A percentile compares a stretch with the other conserved stretches of the same genome.
Conservation (phyloP, 1,140 invertebrate genomes). For the Episyrphus balteatus region DNA sequence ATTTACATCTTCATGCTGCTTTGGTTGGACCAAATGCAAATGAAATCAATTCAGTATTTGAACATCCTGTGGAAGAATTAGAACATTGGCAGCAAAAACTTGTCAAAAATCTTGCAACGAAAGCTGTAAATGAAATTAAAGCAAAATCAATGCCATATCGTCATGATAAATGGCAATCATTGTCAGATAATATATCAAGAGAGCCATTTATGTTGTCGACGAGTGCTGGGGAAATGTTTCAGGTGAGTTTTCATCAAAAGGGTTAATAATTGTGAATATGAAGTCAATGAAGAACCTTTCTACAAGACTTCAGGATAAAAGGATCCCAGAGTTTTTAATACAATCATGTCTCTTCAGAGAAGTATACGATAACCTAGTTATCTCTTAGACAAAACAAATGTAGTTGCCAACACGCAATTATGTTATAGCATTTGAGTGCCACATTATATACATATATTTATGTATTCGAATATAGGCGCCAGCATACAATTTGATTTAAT, state of each 20-base stretch:
- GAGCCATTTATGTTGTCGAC: slow-evolving; percentile 33
- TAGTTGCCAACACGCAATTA: no score
- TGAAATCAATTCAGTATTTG: slow-evolving; percentile 34
- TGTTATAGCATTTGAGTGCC: no score
- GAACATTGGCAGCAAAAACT: slow-evolving; percentile 30
- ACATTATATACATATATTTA: no score
- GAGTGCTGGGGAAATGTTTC: slow-evolving; percentile 36
- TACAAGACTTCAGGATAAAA: no score
- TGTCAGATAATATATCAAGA: slow-evolving; percentile 27
- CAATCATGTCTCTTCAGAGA: no score
- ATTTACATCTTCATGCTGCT: slow-evolving; percentile 31
- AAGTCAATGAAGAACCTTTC: no score
- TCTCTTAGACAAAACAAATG: no score
- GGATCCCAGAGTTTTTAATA: background rate
- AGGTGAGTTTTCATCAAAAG: slow-evolving; percentile 10
- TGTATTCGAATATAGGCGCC: no score
- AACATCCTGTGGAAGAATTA: slow-evolving; percentile 23
- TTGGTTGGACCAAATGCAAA: slow-evolving; percentile 28
- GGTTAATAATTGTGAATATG: no score
- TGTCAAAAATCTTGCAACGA: slow-evolving; percentile 21
- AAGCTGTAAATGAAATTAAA: slow-evolving; percentile 32
- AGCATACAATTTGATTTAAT: no score
- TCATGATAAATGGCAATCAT: slow-evolving; percentile 25
- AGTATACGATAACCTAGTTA: no score
- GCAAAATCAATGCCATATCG: slow-evolving; percentile 33